Base-by-base conservation (phyloP, 2,797 vertebrate genomes). In the Danio aesculapii region DNA sequence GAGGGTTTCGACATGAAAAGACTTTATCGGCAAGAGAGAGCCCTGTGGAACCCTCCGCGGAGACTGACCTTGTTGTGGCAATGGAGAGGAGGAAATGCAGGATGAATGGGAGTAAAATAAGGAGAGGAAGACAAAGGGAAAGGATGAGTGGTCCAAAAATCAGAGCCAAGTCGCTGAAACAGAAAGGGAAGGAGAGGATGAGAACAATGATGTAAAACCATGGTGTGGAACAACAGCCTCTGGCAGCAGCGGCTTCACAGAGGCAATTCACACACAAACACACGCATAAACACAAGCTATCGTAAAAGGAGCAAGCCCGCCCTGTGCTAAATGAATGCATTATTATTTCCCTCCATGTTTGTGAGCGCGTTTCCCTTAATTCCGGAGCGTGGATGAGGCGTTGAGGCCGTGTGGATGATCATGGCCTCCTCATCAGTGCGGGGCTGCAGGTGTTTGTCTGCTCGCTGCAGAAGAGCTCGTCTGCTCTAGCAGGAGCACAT, bases 1-100 rank as follows among this genome's bases (percentile, higher is more conserved):
- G 90, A 90, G 91, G 92, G 93, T 88, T 91, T 93, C 76, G 50
- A 89, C 86, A 87, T 93, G 90, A 94, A 94, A 93, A 92, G 91
- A 89, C 91, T 92, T 89, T 87, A 90, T 90, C 84, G 85, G 89
- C 89, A 91, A 84, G 89, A 84, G 87, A 82, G 87, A 91, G 87
- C 90, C 90, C 88, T 13, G 62, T 52, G 86, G 89, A 88, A 91
- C 88, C 86, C 89, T 88, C 84, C 75, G 75, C 79, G 68, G 79
- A 5, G 21, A 86, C 75, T 84, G 83, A 89, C 83, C 89, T 92
- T 92, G 92, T 93, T 89, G 91, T 81, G 80, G 85, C 88, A 80
- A 68, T 84, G 89, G 85, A 85, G 86, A 82, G 82, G 75, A 84
- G 81, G 80, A 86, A 85, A 83, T 79, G 82, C 79, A 62, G 75